Base-by-base conservation (phyloP, 1,140 invertebrate species). In the Caenorhabditis tropicalis region DNA sequence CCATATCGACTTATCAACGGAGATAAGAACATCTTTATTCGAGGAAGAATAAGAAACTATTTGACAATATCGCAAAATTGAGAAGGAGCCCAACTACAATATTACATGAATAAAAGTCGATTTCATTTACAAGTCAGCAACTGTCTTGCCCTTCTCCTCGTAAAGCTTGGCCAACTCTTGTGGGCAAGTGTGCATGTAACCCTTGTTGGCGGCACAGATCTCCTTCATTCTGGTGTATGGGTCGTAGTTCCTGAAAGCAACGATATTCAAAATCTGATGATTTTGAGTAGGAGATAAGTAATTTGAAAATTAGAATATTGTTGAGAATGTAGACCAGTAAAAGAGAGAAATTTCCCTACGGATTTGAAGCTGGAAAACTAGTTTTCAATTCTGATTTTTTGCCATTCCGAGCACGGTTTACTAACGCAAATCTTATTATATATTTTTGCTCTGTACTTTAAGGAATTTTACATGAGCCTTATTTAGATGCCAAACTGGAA, bases 221-320 rank as follows among this genome's bases (percentile, higher is more conserved):
- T 90, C 88, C 27, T 83, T 74, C 88, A 88, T 85, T 48, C 89
- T 87, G 39, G 79, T 79, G 74, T 90, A 90, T 16, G 90, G 88
- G 79, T 90, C 89, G 87, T 91, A 91, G 56, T 82, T 90, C 6
- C 89, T 90, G 79, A 48, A 90, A 87, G 43, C 65, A 1, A 27
- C 19, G 27, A 36, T 39, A 4, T 5, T 0, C 21, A 31, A 1
- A 58, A 82, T 29, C 36, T 48, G 43, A 51, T 51, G 49, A 51
- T 4, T 16, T 51, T 51, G 21, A 1, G 21, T n/a, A 51, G 1
- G n/a, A n/a, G n/a, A n/a, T n/a, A n/a, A n/a, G n/a, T n/a, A n/a
- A n/a, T n/a, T n/a, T n/a, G n/a, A n/a, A n/a, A n/a, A n/a, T n/a
- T n/a, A n/a, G n/a, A n/a, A n/a, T n/a, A n/a, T n/a, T n/a, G n/a